Conservation (phyloP, 2,888 invertebrate genomes). For the Troglohyphantes excavatus region DNA sequence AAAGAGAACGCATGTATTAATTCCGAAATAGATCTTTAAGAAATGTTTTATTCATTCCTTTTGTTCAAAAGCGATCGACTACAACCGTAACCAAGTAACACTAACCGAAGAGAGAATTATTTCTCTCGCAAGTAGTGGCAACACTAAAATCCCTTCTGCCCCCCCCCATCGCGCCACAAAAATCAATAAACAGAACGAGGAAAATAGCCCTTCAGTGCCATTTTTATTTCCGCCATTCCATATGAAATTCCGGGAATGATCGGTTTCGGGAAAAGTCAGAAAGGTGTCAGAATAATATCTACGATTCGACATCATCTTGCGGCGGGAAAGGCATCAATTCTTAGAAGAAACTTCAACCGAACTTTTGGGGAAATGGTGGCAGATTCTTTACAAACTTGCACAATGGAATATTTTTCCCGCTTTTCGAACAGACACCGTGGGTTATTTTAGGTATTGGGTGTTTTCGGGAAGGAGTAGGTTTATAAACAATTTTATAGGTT, state of each 20-base stretch:
- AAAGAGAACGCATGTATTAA: too few species aligned
- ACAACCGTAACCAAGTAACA: too few species aligned
- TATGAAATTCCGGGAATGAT: constrained; percentile 20
- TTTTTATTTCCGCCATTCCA: background rate
- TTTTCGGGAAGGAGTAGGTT: background rate
- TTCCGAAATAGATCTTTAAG: too few species aligned
- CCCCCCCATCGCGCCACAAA: background rate
- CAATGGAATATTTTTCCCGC: background rate
- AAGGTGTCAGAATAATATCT: constrained; percentile 33
- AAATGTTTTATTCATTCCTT: too few species aligned
- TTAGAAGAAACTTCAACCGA: background rate
- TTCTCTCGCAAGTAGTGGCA: too few species aligned
- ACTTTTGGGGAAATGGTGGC: background rate
- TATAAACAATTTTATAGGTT: too few species aligned
- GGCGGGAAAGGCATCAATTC: background rate
- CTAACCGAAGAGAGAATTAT: too few species aligned
- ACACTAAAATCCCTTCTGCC: too few species aligned
- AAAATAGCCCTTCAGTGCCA: background rate
- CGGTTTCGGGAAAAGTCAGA: background rate
- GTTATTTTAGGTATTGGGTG: background rate
- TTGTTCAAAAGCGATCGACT: background rate
- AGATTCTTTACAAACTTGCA: constrained; percentile 24
- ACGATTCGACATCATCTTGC: constrained; percentile 21
- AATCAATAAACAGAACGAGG: background rate
- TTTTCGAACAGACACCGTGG: background rate